Base-by-base conservation (phyloP, 1,140 invertebrate genomes). In the Achatina immaculata region DNA sequence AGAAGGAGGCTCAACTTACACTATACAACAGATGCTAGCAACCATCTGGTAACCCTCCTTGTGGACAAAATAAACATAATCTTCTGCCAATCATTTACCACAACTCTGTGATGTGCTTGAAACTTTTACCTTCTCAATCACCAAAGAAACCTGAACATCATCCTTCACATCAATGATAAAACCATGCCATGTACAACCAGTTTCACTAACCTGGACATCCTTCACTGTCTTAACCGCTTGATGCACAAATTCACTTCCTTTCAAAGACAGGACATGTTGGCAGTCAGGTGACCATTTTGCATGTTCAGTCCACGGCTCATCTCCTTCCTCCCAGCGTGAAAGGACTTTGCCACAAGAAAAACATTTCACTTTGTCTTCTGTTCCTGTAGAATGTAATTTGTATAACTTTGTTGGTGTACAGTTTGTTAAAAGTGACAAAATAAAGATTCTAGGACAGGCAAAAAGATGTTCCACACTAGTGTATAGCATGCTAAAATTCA, bases 301-400 rank as follows among this genome's bases (percentile, higher is more conserved):
- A 81, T 88, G 87, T 62, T 88, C 86, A 42, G 62, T 72, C 76
- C 78, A 85, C 0, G 87, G 85, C 31, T 85, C 85, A 82, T 90
- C 89, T 3, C 80, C 68, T 7, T 81, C 81, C 19, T 88, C 83
- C 88, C 88, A 90, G 73, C 86, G 83, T 48, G 83, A 85, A 31
- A 90, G 78, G n/a, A 84, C 83, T 19, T 84, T 86, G 28, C 85
- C 84, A 78, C 89, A 90, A 76, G 75, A 86, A 71, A 85, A 87
- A 80, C 88, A 89, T 38, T 86, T 86, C n/a, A 86, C 84, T 38
- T 81, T 66, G 69, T 89, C 88, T 24, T 82, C 84, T 40, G 82
- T 55, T 51, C 78, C 82, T 80, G 73, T 4, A 68, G 75, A 51
- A 72, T 51, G 11, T 11, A 14, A 14, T 51, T 51, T 51, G 24